Conservation (phyloP, 2,888 invertebrate species). For the Nomada goodeniana region DNA sequence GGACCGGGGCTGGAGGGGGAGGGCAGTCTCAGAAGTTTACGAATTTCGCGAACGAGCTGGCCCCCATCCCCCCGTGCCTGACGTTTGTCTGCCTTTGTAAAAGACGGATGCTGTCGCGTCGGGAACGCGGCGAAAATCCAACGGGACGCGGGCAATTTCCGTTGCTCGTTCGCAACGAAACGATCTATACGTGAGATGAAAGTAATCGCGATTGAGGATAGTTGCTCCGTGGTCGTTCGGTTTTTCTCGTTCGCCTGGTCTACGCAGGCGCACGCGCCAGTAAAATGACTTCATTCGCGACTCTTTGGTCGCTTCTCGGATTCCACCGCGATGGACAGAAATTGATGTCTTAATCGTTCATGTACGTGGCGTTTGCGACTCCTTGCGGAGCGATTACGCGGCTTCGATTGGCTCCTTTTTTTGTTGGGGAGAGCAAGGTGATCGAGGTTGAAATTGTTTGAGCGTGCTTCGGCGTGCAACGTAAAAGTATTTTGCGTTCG, state of each 20-base stretch:
- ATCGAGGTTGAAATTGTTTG: neutral
- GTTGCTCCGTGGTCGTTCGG: conserved; percentile 33
- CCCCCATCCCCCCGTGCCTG: conserved; percentile 49
- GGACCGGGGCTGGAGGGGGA: neutral
- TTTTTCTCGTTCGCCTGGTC: conserved; percentile 40
- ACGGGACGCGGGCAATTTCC: conserved; percentile 62
- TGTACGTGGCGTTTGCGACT: neutral
- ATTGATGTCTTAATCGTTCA: conserved; percentile 37
- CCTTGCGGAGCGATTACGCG: neutral
- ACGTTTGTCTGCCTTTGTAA: conserved; percentile 54
- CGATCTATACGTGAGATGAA: conserved; percentile 72
- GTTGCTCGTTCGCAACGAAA: conserved; percentile 64
- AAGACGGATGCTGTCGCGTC: conserved; percentile 42
- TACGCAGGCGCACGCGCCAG: conserved; percentile 20
- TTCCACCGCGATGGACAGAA: conserved; percentile 36
- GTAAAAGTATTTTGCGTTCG: no score
- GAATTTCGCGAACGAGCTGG: conserved; percentile 72
- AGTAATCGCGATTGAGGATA: conserved; percentile 63
- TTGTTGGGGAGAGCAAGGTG: neutral
- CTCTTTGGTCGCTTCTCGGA: conserved; percentile 28
- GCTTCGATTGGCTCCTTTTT: neutral
- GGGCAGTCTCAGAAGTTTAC: conserved; percentile 69
- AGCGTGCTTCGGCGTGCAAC: no score
- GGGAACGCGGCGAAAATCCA: conserved; percentile 62
- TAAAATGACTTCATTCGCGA: conserved; percentile 64